Conservation (phyloP, 2,888 invertebrate species). For the Teleiodes luculella region DNA sequence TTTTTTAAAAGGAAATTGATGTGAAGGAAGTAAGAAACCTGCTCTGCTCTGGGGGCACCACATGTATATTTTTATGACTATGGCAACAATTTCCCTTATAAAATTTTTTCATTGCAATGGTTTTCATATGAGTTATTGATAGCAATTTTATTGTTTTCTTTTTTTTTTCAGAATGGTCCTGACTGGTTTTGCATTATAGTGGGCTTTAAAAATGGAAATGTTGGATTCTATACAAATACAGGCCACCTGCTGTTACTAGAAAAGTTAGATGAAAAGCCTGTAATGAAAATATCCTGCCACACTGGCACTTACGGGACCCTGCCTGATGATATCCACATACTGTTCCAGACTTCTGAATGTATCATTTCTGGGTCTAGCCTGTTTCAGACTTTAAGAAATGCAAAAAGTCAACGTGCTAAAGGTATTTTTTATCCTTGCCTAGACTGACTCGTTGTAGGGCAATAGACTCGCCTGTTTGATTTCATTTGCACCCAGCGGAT, state of each 20-base stretch:
- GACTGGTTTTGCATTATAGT: conserved; percentile 96
- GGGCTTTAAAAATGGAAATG: conserved; percentile 90
- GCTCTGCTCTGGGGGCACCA: no score
- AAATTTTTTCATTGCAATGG: no score
- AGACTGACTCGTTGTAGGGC: no score
- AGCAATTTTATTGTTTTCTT: conserved; percentile 22
- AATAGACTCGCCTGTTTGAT: no score
- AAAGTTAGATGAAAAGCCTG: conserved; percentile 89
- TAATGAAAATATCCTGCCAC: conserved; percentile 88
- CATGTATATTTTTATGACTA: no score
- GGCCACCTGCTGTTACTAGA: conserved; percentile 90
- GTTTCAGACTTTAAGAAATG: conserved; percentile 87
- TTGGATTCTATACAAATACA: conserved; percentile 93
- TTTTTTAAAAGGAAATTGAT: no score
- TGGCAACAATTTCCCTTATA: not conserved
- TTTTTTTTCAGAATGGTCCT: conserved; percentile 85
- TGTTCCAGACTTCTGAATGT: conserved; percentile 85
- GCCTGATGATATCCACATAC: conserved; percentile 85
- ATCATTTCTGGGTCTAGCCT: conserved; percentile 87
- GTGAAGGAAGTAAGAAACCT: no score
- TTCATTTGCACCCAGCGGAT: no score
- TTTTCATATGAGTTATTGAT: not conserved
- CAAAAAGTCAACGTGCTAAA: conserved; percentile 88
- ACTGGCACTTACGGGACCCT: conserved; percentile 74
- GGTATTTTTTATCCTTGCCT: no score